A percentile compares a stretch with the other conserved stretches of the same genome.
Evolutionary conservation across 2,888 invertebrate species (phyloP).

Genomic region (Punctoribates punctum): DNA sequence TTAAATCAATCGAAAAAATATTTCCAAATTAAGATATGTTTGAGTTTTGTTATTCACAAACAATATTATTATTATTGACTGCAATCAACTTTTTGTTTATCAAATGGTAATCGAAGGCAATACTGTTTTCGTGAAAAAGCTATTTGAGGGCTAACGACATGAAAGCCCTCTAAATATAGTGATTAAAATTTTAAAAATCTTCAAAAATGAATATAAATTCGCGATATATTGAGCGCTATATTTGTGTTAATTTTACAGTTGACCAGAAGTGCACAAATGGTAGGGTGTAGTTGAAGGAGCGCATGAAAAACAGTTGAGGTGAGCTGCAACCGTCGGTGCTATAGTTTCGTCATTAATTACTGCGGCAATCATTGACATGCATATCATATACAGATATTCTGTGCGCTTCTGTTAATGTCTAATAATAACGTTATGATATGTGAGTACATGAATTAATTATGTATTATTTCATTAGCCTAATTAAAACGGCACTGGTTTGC

Average conservation of each 20-base stretch:
- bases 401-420: not conserved
- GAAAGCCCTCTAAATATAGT: no score
- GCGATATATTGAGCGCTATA: not conserved
- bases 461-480: conserved; percentile 21
- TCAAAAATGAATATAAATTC: no score
- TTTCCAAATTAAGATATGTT: no score
- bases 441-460: conserved; percentile 17
- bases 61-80: no score
- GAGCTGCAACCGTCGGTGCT: not conserved
- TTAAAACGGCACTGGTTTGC: not conserved
- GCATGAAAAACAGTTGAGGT: not conserved
- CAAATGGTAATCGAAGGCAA: no score
- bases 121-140: no score
- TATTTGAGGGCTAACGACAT: no score
- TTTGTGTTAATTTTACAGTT: not conserved
- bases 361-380: not conserved
- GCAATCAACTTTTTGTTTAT: no score
- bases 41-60: no score
- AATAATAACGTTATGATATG: conserved; percentile 4
- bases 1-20: no score
- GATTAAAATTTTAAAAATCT: no score
- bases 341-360: not conserved
- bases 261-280: not conserved
- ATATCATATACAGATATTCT: not conserved
- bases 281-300: not conserved